phyloP scores from a whole-genome alignment of 1,140 invertebrate species.

The Geopemphigus sp. region DNA sequence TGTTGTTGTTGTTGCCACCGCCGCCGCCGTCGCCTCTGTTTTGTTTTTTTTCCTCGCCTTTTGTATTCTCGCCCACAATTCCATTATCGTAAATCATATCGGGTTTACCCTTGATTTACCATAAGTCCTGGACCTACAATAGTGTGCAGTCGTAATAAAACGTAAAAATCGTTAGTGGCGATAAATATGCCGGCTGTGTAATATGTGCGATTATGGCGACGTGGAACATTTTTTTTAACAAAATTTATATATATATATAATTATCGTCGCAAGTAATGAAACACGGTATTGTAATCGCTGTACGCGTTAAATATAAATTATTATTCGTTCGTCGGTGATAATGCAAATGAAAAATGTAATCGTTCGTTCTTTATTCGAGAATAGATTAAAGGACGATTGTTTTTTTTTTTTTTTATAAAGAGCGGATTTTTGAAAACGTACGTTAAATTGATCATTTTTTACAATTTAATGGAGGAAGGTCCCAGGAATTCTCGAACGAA shows the following conservation, averaged over 20 bases:
- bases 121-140: constrained; percentile 15
- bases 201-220: not conserved
- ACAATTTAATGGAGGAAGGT: too few relatives aligned
- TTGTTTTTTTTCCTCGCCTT: constrained; percentile 49
- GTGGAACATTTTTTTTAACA: too few relatives aligned
- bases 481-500: too few relatives aligned
- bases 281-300: not conserved
- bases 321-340: not conserved
- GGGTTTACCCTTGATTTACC: constrained; percentile 26
- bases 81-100: constrained; percentile 49
- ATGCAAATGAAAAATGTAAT: too few relatives aligned
- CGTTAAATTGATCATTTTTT: too few relatives aligned
- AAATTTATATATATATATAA: not conserved
- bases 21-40: not conserved
- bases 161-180: constrained; percentile 13
- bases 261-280: not conserved
- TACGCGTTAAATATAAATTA: constrained; percentile 21
- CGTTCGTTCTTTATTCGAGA: too few relatives aligned
- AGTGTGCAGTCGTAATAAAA: constrained; percentile 7
- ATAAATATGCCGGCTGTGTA: not conserved
- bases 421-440: too few relatives aligned
- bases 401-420: too few relatives aligned
- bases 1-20: not conserved
- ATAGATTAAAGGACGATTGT: too few relatives aligned
- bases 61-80: constrained; percentile 42